phyloP scores from a whole-genome alignment of 2,797 vertebrate genomes.

The Morus bassanus region DNA sequence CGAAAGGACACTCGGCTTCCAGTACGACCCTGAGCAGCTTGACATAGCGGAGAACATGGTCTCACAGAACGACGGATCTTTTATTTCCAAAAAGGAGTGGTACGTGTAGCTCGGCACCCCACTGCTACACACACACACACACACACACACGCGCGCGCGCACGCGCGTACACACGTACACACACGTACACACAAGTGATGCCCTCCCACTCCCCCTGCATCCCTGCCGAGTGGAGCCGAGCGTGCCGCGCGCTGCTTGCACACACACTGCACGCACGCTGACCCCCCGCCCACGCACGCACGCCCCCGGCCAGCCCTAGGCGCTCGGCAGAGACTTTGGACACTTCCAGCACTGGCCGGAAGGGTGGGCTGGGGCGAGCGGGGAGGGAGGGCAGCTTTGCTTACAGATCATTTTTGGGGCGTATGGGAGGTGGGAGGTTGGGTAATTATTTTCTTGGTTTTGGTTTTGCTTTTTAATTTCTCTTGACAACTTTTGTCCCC shows the following conservation, averaged over 20 bases:
- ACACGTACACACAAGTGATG: not conserved
- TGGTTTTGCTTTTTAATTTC: conserved; percentile 40
- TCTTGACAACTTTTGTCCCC: conserved; percentile 44
- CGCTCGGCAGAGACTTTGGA: conserved; percentile 38
- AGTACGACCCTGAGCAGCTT: conserved; percentile 90
- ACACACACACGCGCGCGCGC: not conserved
- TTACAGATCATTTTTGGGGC: not conserved
- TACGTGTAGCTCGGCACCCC: conserved; percentile 87
- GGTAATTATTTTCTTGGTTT: conserved; percentile 62
- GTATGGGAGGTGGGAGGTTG: conserved; percentile 28
- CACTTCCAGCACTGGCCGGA: not conserved
- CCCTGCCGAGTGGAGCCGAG: not conserved
- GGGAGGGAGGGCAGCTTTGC: conserved; percentile 34
- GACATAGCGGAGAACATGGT: conserved; percentile 97
- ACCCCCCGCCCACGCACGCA: not conserved
- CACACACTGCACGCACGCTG: not conserved
- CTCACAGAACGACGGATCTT: conserved; percentile 97
- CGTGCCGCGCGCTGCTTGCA: not conserved
- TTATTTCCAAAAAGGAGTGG: conserved; percentile 99
- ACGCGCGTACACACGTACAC: not conserved
- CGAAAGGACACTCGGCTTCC: conserved; percentile 95
- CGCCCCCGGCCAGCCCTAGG: not conserved
- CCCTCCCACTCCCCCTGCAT: not conserved
- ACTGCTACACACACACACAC: not conserved
- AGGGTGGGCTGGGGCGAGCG: not conserved